These are phyloP conservation scores for Apotomis capreana DNA, from an alignment of 2,888 invertebrate species.

Conservation along the genomic window DNA sequence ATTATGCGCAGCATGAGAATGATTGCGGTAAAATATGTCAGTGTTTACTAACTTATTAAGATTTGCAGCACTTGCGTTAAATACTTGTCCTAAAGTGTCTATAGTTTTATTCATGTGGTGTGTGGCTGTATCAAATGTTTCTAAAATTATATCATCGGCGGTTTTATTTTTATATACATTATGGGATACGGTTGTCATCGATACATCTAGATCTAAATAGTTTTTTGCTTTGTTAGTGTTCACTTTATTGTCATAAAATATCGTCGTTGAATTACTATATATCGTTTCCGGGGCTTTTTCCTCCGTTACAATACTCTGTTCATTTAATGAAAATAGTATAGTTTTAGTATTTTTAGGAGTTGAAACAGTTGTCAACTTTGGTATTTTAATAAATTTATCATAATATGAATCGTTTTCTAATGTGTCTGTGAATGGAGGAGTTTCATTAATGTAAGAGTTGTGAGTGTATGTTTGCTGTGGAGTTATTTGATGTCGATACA, in stretches of 20 bases:
- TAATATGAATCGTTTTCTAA: neutral
- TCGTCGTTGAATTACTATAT: neutral
- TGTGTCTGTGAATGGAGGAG: neutral
- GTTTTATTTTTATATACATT: neutral
- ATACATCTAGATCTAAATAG: neutral
- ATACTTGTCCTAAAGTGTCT: neutral
- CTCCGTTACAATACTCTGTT: no score
- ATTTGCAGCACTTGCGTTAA: neutral
- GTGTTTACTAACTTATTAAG: neutral
- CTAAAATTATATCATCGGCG: neutral
- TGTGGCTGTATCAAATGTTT: neutral
- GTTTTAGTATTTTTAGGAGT: neutral
- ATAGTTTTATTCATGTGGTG: neutral
- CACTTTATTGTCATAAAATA: neutral
- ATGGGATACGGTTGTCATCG: neutral
- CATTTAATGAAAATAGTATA: no score
- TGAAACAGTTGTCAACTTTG: neutral
- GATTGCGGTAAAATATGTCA: no score
- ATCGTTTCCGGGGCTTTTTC: neutral
- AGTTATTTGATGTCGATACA: neutral
- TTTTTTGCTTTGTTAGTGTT: neutral
- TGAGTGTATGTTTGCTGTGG: neutral
- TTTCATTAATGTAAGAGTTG: neutral
- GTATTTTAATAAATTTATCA: neutral
- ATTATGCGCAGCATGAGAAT: no score